Percentiles rank a stretch among this genome's conserved stretches.
Evolutionary conservation across 2,113 vertebrate genomes (phyloP).

Genomic region (Crotalus horridus): DNA sequence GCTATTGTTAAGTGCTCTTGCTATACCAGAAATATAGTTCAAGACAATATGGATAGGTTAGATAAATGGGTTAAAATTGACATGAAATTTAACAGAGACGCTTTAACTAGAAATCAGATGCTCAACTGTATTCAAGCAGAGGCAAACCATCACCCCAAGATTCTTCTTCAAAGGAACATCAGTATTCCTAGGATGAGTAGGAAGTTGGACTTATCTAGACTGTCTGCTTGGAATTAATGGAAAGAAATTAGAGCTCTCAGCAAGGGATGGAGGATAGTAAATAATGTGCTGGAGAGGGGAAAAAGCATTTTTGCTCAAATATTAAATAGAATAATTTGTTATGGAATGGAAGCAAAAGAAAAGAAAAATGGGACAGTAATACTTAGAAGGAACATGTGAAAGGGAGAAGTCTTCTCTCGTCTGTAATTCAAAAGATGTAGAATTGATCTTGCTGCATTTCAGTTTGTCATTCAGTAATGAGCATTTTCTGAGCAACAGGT

Average conservation of each 20-base stretch:
- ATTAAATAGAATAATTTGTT: constrained; percentile 17
- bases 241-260: neutral
- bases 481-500: constrained; percentile 15
- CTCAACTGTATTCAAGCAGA: neutral
- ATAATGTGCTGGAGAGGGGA: neutral
- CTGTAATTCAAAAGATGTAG: neutral
- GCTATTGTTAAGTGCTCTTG: too few relatives aligned
- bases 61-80: neutral
- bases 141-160: neutral
- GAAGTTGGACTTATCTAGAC: neutral
- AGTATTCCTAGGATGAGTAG: neutral
- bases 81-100: neutral
- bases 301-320: constrained; percentile 10
- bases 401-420: neutral
- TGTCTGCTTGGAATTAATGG: neutral
- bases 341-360: neutral
- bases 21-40: neutral
- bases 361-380: neutral
- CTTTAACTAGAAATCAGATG: neutral
- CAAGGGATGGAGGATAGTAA: rapidly evolving
- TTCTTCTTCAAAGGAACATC: neutral
- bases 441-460: constrained; percentile 3
- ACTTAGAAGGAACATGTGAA: neutral
- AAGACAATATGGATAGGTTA: neutral
- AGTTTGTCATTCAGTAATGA: constrained; percentile 14